These are phyloP conservation scores for Ellobius talpinus DNA, from an alignment of 2,113 vertebrate species.

Conservation along the genomic window DNA sequence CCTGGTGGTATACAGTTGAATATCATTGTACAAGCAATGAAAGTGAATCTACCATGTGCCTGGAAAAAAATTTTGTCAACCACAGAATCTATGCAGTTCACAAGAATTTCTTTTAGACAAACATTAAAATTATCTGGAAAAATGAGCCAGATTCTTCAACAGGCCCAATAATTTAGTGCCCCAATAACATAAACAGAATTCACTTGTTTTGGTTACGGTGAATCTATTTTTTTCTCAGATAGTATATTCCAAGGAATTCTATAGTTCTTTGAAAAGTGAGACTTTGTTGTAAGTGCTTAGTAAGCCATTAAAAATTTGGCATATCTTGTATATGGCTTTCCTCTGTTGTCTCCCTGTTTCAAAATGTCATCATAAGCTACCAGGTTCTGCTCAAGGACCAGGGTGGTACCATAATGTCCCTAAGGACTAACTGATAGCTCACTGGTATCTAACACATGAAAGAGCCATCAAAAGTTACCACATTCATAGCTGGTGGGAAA, in stretches of 20 bases:
- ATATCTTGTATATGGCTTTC: background rate
- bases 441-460: background rate
- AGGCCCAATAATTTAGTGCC: background rate
- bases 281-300: background rate
- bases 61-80: background rate
- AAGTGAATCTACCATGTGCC: background rate
- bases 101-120: background rate
- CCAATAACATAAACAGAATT: background rate
- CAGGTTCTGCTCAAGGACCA: background rate
- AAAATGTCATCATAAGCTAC: background rate
- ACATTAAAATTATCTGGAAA: background rate
- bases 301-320: background rate
- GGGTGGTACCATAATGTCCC: background rate
- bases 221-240: background rate
- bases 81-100: background rate
- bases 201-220: background rate
- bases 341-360: background rate
- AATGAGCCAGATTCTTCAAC: background rate
- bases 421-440: background rate
- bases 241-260: background rate
- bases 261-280: background rate
- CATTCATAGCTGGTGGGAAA: background rate
- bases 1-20: background rate
- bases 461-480: background rate
- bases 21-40: constrained; percentile 35